Evolutionary conservation across 1,140 invertebrate genomes (phyloP), one percentile per base, ranked within the genome.

Genomic region (Aphaenogaster ashmeadi): DNA sequence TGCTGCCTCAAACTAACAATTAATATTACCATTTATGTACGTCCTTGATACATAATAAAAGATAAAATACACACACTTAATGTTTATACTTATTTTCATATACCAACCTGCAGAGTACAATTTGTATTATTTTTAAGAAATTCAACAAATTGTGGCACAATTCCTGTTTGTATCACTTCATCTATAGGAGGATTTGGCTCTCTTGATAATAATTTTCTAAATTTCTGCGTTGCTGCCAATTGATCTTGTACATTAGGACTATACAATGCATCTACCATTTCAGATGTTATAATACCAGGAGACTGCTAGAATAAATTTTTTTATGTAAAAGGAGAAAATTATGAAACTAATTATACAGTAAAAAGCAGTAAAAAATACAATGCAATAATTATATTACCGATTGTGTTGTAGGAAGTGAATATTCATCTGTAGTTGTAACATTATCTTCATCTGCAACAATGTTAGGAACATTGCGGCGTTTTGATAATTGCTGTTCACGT

Each of bases 171-270:
- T 93, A 99, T 99, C n/a, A 99, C 99, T 96, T 99, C 99, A 96
- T 99, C 98, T 92, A 99, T 99, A 2, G 99, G 99, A 67, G 99
- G 99, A 96, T 99, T 99, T 9, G 99, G 99, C 96, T 99, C 99
- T 95, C 97, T 97, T 89, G 98, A 99, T 58, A 99, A 96, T 67
- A 99, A 96, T 96, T 99, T 99, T 86, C 99, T 97, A 96, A 99
- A 99, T 94, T 98, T 98, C 93, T 99, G 99, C 67, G 99, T 99
- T 18, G 99, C 99, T 92, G 96, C 95, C 69, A 99, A 96, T 94
- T 99, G 98, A 90, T 98, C 97, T 90, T 98, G 97, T 50, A 97
- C 96, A 94, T 98, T 97, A 72, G 97, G 96, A 95, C 98, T 98
- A 94, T 99, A 98, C 3, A 99, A 95, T 87, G 97, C 97, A 89